Conservation (phyloP, 2,113 vertebrate species). For the Aix galericulata region DNA sequence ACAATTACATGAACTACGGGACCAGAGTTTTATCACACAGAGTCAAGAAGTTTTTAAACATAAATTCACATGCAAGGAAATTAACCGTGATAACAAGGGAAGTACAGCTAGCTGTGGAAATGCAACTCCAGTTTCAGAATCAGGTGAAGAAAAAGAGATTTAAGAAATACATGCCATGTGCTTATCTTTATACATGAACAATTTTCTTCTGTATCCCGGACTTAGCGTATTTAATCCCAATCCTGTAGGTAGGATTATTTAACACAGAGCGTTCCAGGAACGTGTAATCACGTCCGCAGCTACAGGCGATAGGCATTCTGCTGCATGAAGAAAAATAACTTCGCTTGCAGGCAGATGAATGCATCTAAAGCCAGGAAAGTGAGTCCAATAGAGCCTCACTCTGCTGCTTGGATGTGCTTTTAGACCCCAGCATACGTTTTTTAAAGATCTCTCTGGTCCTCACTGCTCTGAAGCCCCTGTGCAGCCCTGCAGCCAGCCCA, state of each 20-base stretch:
- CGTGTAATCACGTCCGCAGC: background rate
- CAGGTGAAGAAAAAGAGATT: background rate
- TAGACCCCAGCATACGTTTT: background rate
- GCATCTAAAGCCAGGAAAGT: background rate
- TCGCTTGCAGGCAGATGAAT: background rate
- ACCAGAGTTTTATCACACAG: background rate
- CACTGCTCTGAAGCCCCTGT: background rate
- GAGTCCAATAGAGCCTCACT: background rate
- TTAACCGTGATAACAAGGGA: background rate
- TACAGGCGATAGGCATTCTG: rapidly evolving
- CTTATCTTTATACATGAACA: constrained; percentile 1
- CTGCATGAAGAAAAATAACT: background rate
- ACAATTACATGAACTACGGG: background rate
- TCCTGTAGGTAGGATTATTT: constrained; percentile 27
- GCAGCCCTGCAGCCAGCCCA: background rate
- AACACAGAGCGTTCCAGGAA: background rate
- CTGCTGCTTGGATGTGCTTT: background rate
- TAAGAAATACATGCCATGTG: background rate
- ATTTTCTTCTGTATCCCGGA: background rate
- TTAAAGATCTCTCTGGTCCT: background rate
- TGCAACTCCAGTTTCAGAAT: background rate
- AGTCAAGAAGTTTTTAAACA: background rate
- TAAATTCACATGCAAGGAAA: background rate
- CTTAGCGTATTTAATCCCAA: constrained; percentile 29
- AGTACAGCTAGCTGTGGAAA: background rate